Evolutionary conservation across 2,888 invertebrate genomes (phyloP).

Genomic region (Melangyna quadrimaculata): DNA sequence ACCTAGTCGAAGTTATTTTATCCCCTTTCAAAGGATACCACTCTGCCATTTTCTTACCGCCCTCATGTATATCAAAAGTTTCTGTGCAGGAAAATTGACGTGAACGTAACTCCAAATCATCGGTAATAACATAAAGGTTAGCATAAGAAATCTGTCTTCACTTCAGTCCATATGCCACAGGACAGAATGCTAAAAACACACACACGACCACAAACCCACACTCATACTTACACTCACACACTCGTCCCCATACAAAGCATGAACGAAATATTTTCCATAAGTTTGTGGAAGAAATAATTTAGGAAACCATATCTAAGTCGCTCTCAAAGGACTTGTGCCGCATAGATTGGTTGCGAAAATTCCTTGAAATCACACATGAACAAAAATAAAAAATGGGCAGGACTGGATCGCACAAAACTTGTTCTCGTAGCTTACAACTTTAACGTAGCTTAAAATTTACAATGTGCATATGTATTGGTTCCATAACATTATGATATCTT

Average conservation of each 20-base stretch:
- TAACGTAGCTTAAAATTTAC: too few species aligned
- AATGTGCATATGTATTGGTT: too few species aligned
- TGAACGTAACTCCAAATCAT: slow-evolving; percentile 11
- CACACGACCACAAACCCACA: too few species aligned
- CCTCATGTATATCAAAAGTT: background rate
- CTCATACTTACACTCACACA: background rate
- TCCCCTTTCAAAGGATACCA: slow-evolving; percentile 36
- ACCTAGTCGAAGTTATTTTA: slow-evolving; percentile 4
- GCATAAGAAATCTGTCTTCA: slow-evolving; percentile 28
- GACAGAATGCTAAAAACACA: background rate
- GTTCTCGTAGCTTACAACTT: too few species aligned
- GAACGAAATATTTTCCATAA: slow-evolving; percentile 20
- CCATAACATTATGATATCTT: too few species aligned
- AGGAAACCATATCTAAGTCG: slow-evolving; percentile 23
- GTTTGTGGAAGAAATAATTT: slow-evolving; percentile 39
- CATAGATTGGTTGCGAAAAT: slow-evolving; percentile 47
- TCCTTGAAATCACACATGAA: slow-evolving; percentile 26
- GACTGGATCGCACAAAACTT: too few species aligned
- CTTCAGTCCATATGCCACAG: slow-evolving; percentile 15
- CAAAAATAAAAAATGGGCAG: too few species aligned
- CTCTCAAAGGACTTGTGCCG: slow-evolving; percentile 54
- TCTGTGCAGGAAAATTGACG: slow-evolving; percentile 13
- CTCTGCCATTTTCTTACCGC: background rate
- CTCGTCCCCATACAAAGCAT: background rate
- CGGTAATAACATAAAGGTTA: slow-evolving; percentile 27